Evolutionary conservation across 2,797 vertebrate genomes (phyloP), one percentile per base, ranked within the genome.

Genomic region (Dallia pectoralis): DNA sequence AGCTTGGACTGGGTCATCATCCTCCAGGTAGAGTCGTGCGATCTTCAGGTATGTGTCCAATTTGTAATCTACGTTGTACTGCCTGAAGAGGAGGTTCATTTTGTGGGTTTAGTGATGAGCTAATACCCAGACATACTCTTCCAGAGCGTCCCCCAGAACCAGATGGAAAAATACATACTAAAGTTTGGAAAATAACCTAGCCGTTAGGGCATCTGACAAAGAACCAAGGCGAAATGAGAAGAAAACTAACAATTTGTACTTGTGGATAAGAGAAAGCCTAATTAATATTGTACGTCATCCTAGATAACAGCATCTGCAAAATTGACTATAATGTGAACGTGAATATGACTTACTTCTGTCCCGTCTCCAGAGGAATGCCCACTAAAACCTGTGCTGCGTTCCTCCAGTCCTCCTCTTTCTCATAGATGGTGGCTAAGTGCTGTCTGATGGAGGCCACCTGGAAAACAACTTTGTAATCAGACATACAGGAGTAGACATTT

Each of bases 401-500:
- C 89, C 97, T 96, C 97, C 97, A 99, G 72, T 99, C 97, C 84
- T 98, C 97, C 82, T 99, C 97, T 72, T 98, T 98, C 86, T 99
- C 97, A 89, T 99, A 99, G 87, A 99, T 98, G 27, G 97, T 96
- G 73, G 98, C 97, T 85, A 99, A 93, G 87, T 99, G 97, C 84
- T 99, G 97, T 86, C 98, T 95, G 90, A 99, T 98, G n/a, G 97
- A 98, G 72, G 98, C 97, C 9, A 99, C 98, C 97, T 99, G 81
- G 53, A 77, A 77, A 59, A 76, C 3, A 32, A 44, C 8, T 47
- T 27, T 47, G 18, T 14, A 25, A 18, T 59, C n/a, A 61, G 4
- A 61, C 33, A 65, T 32, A 64, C 2, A 29, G n/a, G n/a, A n/a
- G 5, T 19, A 36, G 30, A 36, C 15, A 19, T 19, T 36, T 19